These are phyloP conservation scores for Kryptolebias ocellatus DNA, from an alignment of 2,797 vertebrate genomes.

Conservation along the genomic window DNA sequence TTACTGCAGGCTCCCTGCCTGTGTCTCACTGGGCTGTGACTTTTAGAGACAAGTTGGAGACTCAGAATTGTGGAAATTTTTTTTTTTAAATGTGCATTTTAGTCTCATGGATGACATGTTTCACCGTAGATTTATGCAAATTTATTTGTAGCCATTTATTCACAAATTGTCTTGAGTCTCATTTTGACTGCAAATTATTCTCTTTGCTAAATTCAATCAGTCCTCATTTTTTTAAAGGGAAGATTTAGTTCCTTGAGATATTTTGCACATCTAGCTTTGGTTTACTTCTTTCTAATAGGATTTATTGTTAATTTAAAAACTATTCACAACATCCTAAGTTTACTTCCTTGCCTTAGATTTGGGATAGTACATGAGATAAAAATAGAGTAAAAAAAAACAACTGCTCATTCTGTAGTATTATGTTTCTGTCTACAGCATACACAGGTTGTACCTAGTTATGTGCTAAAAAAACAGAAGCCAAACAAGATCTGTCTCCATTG, in stretches of 20 bases:
- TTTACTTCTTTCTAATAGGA: background rate
- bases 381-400: background rate
- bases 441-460: background rate
- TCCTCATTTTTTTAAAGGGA: background rate
- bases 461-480: conserved; percentile 11
- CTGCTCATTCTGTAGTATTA: background rate
- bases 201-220: no score
- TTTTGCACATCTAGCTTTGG: background rate
- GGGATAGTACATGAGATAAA: background rate
- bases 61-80: no score
- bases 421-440: conserved; percentile 1
- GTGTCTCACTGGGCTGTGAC: no score
- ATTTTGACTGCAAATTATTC: no score
- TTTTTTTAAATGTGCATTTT: no score
- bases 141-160: no score
- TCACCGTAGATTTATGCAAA: no score
- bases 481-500: conserved; percentile 7
- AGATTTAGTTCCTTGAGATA: background rate
- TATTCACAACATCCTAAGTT: background rate
- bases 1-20: no score
- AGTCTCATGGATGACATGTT: no score
- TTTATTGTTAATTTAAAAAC: background rate
- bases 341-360: background rate
- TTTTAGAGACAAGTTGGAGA: no score
- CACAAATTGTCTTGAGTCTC: no score